Conservation (phyloP, 2,888 invertebrate species). For the Allophyes oxyacanthae region DNA sequence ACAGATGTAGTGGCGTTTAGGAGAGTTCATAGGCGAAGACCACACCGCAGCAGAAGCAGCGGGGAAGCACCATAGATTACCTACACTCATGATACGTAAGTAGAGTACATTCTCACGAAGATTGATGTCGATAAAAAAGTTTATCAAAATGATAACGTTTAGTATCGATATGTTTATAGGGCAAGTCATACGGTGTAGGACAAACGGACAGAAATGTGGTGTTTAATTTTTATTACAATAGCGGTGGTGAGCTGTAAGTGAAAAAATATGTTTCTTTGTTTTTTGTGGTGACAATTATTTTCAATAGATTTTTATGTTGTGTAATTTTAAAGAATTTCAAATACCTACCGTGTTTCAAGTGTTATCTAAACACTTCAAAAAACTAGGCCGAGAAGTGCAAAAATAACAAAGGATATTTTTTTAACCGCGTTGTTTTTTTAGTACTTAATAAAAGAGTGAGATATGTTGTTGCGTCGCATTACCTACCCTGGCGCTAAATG, state of each 20-base stretch:
- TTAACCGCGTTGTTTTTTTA: no score
- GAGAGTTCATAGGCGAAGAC: no score
- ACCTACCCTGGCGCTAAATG: no score
- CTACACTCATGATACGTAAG: no score
- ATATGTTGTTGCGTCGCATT: no score
- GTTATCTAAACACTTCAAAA: constrained; percentile 1
- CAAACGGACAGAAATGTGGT: constrained; percentile 60
- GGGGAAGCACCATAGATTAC: no score
- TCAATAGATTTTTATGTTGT: neutral
- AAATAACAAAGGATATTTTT: no score
- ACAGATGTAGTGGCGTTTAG: no score
- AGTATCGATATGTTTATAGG: constrained; percentile 51
- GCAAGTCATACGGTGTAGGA: constrained; percentile 34
- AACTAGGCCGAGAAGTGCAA: neutral
- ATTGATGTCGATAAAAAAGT: constrained; percentile 51
- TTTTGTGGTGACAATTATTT: neutral
- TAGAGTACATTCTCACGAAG: constrained; percentile 11
- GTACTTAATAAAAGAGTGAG: no score
- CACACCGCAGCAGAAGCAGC: no score
- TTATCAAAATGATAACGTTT: constrained; percentile 55
- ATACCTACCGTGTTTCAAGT: constrained; percentile 1
- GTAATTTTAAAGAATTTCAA: no score
- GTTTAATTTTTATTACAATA: constrained; percentile 45
- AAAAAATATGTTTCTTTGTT: neutral
- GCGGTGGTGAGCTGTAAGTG: constrained; percentile 57